phyloP scores from a whole-genome alignment of 2,797 vertebrate species.

The Meriones psammophilus region DNA sequence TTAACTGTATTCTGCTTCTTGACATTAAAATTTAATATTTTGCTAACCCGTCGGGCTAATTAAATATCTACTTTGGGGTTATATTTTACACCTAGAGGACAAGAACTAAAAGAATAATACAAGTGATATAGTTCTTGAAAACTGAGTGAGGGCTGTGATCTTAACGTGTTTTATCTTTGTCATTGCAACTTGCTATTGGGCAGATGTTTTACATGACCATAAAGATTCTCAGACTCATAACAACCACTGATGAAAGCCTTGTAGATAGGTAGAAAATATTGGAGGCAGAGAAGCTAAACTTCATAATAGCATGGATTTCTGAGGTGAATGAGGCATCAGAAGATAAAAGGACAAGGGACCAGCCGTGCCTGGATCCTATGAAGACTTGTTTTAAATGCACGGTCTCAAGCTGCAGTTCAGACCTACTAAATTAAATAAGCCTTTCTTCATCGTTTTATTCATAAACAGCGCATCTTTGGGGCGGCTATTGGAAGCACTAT shows the following conservation, averaged over 20 bases:
- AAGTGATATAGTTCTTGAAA: conserved; percentile 1
- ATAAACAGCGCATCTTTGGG: conserved; percentile 32
- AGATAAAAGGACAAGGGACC: background rate
- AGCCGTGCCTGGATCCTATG: background rate
- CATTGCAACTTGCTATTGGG: background rate
- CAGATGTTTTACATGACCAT: background rate
- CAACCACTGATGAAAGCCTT: background rate
- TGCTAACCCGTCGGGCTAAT: conserved; percentile 62
- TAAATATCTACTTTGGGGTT: conserved; percentile 68
- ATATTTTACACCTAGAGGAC: conserved; percentile 66
- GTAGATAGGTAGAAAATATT: background rate
- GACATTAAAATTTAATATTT: background rate
- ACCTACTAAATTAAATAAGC: conserved; percentile 18
- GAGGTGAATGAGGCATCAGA: conserved; percentile 6
- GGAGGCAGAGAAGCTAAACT: background rate
- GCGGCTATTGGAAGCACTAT: background rate
- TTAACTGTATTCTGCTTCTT: conserved; percentile 54
- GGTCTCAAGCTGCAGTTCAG: background rate
- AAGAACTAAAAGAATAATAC: conserved; percentile 52
- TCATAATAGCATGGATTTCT: background rate
- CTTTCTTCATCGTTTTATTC: background rate
- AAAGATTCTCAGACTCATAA: conserved; percentile 18
- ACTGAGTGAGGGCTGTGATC: background rate
- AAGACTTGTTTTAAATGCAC: conserved; percentile 40
- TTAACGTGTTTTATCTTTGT: background rate